Evolutionary conservation across 2,888 invertebrate genomes (phyloP).

Genomic region (Rhorus exstirpatorius): DNA sequence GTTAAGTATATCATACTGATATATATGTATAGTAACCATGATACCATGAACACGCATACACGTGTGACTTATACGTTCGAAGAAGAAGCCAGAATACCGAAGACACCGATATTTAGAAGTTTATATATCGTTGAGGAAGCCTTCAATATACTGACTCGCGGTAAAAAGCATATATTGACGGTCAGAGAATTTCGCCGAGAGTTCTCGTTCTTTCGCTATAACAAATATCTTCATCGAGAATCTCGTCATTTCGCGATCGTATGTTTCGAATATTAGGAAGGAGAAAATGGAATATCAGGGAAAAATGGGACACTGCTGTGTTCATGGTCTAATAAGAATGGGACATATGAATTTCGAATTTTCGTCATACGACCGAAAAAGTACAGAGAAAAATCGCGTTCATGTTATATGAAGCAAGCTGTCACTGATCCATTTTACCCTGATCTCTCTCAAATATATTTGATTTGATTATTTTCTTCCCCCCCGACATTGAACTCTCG

Average conservation of each 20-base stretch:
- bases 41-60: no score
- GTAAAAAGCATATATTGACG: not conserved
- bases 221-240: constrained; percentile 1
- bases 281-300: no score
- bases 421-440: not conserved
- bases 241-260: not conserved
- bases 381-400: no score
- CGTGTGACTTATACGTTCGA: not conserved
- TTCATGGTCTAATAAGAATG: no score
- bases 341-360: no score
- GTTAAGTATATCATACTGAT: not conserved
- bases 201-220: not conserved
- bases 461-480: not conserved
- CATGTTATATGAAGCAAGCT: no score
- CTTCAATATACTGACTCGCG: not conserved
- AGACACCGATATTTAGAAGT: not conserved
- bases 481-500: not conserved
- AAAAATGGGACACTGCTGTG: no score
- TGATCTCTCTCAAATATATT: not conserved
- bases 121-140: not conserved
- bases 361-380: no score
- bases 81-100: not conserved
- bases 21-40: not conserved
- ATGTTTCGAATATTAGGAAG: not conserved
- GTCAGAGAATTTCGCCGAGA: not conserved